Base-by-base conservation (phyloP, 2,888 invertebrate species). In the Osmoderma eremita region DNA sequence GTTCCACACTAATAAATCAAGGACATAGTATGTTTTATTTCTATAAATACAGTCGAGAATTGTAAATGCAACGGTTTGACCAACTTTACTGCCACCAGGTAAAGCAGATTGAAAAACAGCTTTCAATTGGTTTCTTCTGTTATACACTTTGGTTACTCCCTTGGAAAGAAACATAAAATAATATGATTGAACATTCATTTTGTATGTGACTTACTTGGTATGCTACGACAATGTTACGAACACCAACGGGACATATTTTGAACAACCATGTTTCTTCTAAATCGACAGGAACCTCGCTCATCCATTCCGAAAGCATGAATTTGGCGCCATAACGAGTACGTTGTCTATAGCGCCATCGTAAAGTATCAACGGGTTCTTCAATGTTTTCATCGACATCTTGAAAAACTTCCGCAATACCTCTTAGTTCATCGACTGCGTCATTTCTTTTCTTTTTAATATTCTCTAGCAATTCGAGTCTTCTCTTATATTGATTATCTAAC, bases 301-400 rank as follows among this genome's bases (percentile, higher is more conserved):
- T 84, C 97, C 97, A 98, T 81, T 98, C 98, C 0, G 97, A 97
- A 67, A 92, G 78, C 93, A 97, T 97, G 5, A 97, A 82, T 72
- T 88, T 85, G 78, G 87, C 83, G 36, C 76, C 76, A 70, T 78
- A 83, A 48, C 72, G 71, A 64, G 75, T 71, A 61, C 72, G 74
- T 67, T 75, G 75, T 48, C 71, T 72, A 51, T 76, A 76, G 2
- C 70, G 74, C 67, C 73, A 67, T 17, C 75, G 63, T 12, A 75
- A 77, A 42, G 78, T 78, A 51, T 82, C 78, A 67, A 82, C 74
- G 30, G 61, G 63, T 62, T 68, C 63, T 38, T 66, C 51, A 67
- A 81, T 80, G 48, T 78, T 78, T 42, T 78, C 73, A 42, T 78
- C 73, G 13, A 20, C 18, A 45, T 17, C 12, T 15, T 48, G 3